Conservation (phyloP, 2,888 invertebrate species). For the Trissolcus brochymenae region DNA sequence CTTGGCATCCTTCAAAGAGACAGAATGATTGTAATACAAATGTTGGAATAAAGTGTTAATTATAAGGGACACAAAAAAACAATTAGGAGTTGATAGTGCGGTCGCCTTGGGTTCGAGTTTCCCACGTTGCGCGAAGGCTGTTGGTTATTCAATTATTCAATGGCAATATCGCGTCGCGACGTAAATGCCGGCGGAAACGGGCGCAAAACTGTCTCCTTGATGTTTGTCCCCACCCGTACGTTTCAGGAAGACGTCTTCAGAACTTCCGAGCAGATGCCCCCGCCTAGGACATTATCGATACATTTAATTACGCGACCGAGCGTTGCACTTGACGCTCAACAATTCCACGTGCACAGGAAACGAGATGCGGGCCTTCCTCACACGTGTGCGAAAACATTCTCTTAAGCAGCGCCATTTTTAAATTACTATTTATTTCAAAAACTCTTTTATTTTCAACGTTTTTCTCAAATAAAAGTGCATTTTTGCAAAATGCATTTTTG, state of each 20-base stretch:
- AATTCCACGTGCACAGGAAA: conserved; percentile 55
- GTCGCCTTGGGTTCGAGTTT: conserved; percentile 47
- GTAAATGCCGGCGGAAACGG: conserved; percentile 55
- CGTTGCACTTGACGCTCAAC: conserved; percentile 66
- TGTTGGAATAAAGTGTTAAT: conserved; percentile 31
- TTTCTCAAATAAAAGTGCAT: no score
- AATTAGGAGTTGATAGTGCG: conserved; percentile 36
- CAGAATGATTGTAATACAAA: conserved; percentile 11
- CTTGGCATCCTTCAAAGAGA: no score
- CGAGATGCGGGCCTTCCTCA: conserved; percentile 57
- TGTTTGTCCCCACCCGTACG: conserved; percentile 3
- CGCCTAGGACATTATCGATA: conserved; percentile 43
- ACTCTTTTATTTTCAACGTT: no score
- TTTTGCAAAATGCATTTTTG: no score
- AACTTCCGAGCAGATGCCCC: conserved; percentile 49
- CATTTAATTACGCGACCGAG: conserved; percentile 48
- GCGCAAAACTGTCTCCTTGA: conserved; percentile 18
- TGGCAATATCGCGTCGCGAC: conserved; percentile 55
- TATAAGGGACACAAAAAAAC: conserved; percentile 47
- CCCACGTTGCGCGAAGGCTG: conserved; percentile 51
- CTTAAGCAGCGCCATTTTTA: no score
- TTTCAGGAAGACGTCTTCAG: conserved; percentile 20
- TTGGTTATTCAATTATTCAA: conserved; percentile 54
- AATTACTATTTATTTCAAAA: no score
- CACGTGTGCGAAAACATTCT: conserved; percentile 39